A percentile compares a stretch with the other conserved stretches of the same genome.
Evolutionary conservation across 2,888 invertebrate species (phyloP).

Genomic region (Temnothorax ravouxi): DNA sequence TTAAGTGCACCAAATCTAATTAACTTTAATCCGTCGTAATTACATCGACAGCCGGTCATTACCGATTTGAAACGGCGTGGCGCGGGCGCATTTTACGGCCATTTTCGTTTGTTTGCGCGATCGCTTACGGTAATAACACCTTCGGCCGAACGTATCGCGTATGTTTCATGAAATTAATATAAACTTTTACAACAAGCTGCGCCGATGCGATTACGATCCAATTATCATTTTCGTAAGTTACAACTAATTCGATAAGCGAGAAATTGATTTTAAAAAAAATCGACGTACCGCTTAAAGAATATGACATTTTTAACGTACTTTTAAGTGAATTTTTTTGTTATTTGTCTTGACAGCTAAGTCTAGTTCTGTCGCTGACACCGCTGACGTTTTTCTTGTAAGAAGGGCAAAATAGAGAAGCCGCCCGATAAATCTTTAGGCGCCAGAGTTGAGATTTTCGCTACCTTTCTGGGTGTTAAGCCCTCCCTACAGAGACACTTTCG

Average conservation of each 20-base stretch:
- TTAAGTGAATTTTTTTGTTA: conserved; percentile 42
- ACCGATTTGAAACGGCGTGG: conserved; percentile 61
- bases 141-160: conserved; percentile 11
- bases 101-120: conserved; percentile 53
- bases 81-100: conserved; percentile 30
- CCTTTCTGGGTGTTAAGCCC: conserved; percentile 74
- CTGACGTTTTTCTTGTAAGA: conserved; percentile 3
- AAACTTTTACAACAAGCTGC: conserved; percentile 25
- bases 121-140: conserved; percentile 47
- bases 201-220: conserved; percentile 38
- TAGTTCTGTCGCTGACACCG: background rate
- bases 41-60: conserved; percentile 77
- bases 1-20: conserved; percentile 80
- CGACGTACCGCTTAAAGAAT: background rate
- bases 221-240: conserved; percentile 22
- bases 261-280: conserved; percentile 12
- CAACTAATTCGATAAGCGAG: background rate
- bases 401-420: conserved; percentile 70
- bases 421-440: conserved; percentile 83
- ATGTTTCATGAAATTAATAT: conserved; percentile 23
- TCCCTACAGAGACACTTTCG: conserved; percentile 69
- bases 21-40: conserved; percentile 80
- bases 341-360: conserved; percentile 7
- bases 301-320: conserved; percentile 24
- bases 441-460: conserved; percentile 83